Base-by-base conservation (phyloP, 2,113 vertebrate species). In the Struthio camelus region DNA sequence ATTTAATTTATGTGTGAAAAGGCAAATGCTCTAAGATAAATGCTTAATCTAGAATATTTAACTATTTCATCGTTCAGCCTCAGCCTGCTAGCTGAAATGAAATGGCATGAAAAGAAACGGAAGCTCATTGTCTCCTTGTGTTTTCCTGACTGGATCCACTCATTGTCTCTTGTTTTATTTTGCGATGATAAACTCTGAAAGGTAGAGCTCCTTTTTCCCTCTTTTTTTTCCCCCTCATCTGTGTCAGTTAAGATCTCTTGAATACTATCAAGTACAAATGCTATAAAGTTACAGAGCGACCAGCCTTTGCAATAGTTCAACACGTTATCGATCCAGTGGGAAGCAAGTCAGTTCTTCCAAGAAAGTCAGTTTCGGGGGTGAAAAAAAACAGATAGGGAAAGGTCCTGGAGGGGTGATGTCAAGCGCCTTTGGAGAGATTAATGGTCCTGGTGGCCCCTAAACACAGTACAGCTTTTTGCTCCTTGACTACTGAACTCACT, bases 1-100 rank as follows among this genome's bases (percentile, higher is more conserved):
- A 96, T 84, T 95, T 91, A 96, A 97, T 97, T 97, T 96, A 97
- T 97, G 87, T 94, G 91, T 90, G 67, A 88, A 88, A 96, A 91
- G 51, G 67, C 61, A 84, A 93, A 93, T 75, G 71, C 32, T 34
- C 28, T 67, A 88, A 94, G 58, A 96, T 67, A 91, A 90, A 88
- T 78, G 25, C 59, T 95, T 91, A 91, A 95, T 96, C 85, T 82
- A 69, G 67, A 71, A 50, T 76, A 72, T 94, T 97, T 97, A 96
- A 96, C 85, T 83, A 40, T 94, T 95, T 94, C 17, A n/a, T 81
- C 90, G 25, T 71, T 91, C 67, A 90, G 16, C 28, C 22, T 46
- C 53, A 69, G 23, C 50, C 56, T 1, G 0, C 24, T 56, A 32
- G 59, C 1, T 69, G 69, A 75, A 83, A 54, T 86, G 16, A 62